Percentiles rank a stretch among this genome's conserved stretches.
phyloP scores from a whole-genome alignment of 2,113 vertebrate genomes.

The Mellivora capensis region DNA sequence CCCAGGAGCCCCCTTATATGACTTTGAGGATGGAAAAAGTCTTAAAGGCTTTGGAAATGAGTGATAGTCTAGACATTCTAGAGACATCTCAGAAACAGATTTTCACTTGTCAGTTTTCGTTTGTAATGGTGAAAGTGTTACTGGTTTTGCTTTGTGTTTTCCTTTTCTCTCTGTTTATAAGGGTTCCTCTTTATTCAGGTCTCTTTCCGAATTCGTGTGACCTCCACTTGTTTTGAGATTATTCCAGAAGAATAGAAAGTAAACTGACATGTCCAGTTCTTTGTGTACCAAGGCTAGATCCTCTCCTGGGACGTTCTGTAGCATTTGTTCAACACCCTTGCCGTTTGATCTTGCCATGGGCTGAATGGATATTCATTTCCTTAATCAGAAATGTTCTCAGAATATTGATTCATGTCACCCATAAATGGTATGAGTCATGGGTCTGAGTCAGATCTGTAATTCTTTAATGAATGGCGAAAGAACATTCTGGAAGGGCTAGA shows the following conservation, averaged over 20 bases:
- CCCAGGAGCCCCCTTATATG: not conserved
- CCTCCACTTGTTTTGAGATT: not conserved
- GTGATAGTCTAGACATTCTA: not conserved
- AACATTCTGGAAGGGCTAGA: constrained; percentile 46
- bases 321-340: not conserved
- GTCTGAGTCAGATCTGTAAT: constrained; percentile 55
- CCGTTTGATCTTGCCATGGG: not conserved
- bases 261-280: not conserved
- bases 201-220: not conserved
- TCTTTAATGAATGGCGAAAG: constrained; percentile 51
- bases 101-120: not conserved
- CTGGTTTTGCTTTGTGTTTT: not conserved
- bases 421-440: not conserved
- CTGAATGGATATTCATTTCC: constrained; percentile 4
- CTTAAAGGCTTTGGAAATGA: not conserved
- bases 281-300: not conserved
- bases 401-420: constrained; percentile 13
- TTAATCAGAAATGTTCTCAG: constrained; percentile 31
- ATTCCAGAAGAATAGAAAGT: not conserved
- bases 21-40: not conserved
- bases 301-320: not conserved
- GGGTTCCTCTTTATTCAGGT: not conserved
- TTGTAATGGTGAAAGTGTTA: not conserved
- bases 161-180: not conserved
- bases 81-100: not conserved